Conservation (phyloP, 2,888 invertebrate species). For the Disparrhopalites patrizii region DNA sequence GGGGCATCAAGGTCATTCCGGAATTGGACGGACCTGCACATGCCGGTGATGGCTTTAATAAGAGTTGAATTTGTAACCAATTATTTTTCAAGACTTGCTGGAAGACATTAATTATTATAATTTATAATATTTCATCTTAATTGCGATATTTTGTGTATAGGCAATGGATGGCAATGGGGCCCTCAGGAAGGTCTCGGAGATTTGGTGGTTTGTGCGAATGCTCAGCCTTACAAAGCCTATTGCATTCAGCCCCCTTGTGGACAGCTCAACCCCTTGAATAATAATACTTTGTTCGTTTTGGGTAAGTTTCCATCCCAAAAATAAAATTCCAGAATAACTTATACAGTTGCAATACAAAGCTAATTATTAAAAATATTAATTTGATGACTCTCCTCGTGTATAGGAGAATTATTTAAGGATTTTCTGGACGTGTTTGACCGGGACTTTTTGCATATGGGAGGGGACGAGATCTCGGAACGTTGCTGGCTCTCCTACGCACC, state of each 20-base stretch:
- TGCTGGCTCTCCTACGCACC: constrained; percentile 72
- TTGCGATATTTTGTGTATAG: too few species aligned
- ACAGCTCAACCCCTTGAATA: constrained; percentile 49
- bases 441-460: constrained; percentile 49
- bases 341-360: too few species aligned
- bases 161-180: constrained; percentile 50
- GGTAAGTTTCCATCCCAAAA: constrained; percentile 16
- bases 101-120: too few species aligned
- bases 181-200: constrained; percentile 63
- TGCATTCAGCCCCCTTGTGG: constrained; percentile 77
- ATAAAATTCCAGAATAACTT: background rate
- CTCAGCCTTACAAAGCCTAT: constrained; percentile 65
- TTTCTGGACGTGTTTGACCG: constrained; percentile 64
- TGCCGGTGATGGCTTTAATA: constrained; percentile 34
- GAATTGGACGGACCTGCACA: constrained; percentile 50
- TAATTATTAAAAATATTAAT: background rate
- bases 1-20: constrained; percentile 53
- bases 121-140: too few species aligned
- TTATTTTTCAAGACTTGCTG: too few species aligned
- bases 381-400: background rate
- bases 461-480: constrained; percentile 69
- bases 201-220: constrained; percentile 73
- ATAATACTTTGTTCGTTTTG: constrained; percentile 47
- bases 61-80: background rate
- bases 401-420: constrained; percentile 64